Conservation (phyloP, 1,140 invertebrate genomes). For the Propsilocerus akamusi region DNA sequence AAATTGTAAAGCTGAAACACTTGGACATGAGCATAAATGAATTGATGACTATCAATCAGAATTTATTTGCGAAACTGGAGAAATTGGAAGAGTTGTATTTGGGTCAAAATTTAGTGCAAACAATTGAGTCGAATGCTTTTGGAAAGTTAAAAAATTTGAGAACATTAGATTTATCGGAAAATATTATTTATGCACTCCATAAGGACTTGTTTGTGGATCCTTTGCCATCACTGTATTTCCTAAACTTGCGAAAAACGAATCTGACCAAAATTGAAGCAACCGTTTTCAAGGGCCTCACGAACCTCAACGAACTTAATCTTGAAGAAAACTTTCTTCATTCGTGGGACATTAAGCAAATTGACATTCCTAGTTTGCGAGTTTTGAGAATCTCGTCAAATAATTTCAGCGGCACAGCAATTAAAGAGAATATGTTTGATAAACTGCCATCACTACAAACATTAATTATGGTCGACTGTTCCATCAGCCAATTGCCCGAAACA, state of each 20-base stretch:
- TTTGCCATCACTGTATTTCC: constrained; percentile 33
- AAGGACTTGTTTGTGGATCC: constrained; percentile 41
- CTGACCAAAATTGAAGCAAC: constrained; percentile 36
- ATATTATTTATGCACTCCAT: constrained; percentile 36
- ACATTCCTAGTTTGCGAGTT: constrained; percentile 48
- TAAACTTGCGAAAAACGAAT: constrained; percentile 27
- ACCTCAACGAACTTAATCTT: constrained; percentile 48
- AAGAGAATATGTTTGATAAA: constrained; percentile 44
- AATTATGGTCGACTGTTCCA: constrained; percentile 43
- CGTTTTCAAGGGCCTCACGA: constrained; percentile 40
- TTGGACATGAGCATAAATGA: constrained; percentile 62
- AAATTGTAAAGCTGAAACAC: constrained; percentile 53
- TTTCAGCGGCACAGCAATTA: constrained; percentile 37
- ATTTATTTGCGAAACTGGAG: constrained; percentile 39
- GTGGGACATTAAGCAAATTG: constrained; percentile 40
- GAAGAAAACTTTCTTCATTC: constrained; percentile 51
- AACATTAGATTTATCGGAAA: constrained; percentile 44
- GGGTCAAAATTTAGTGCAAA: constrained; percentile 37
- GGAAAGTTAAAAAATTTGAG: constrained; percentile 36
- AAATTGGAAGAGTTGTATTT: constrained; percentile 47
- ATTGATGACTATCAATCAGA: constrained; percentile 38
- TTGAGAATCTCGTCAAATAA: constrained; percentile 59
- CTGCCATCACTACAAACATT: constrained; percentile 54
- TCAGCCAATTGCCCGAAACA: constrained; percentile 40
- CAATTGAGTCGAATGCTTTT: constrained; percentile 40